Evolutionary conservation across 2,797 vertebrate species (phyloP).

Genomic region (Poeciliopsis presidionis): DNA sequence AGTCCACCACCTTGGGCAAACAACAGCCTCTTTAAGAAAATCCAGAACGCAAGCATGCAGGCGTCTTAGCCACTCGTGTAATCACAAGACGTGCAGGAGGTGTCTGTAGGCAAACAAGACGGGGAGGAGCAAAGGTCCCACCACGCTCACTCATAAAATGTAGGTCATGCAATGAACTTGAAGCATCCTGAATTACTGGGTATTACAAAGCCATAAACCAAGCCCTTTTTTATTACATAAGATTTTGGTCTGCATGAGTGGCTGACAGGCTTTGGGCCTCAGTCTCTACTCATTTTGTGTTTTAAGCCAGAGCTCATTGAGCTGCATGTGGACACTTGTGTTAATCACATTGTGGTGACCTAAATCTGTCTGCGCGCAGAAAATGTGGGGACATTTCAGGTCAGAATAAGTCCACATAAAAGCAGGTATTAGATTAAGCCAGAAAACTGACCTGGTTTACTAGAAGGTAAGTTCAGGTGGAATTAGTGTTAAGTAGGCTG

Average conservation of each 20-base stretch:
- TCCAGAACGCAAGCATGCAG: conserved; percentile 56
- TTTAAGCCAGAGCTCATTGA: conserved; percentile 20
- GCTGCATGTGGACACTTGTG: conserved; percentile 4
- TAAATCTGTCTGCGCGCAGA: conserved; percentile 1
- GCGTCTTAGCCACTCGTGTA: conserved; percentile 47
- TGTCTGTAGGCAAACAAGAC: conserved; percentile 13
- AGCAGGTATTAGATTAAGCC: background rate
- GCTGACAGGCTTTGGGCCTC: conserved; percentile 37
- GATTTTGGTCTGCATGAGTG: conserved; percentile 46
- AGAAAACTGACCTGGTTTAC: background rate
- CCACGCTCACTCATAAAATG: conserved; percentile 29
- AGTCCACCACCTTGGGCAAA: conserved; percentile 59
- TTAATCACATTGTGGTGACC: background rate
- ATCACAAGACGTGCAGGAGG: conserved; percentile 67
- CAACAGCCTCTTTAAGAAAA: conserved; percentile 33
- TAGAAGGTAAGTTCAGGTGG: background rate
- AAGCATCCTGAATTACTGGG: conserved; percentile 31
- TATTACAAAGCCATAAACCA: conserved; percentile 32
- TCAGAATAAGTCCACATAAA: conserved; percentile 1
- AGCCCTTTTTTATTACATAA: conserved; percentile 53
- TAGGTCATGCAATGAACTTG: conserved; percentile 11
- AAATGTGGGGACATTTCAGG: background rate
- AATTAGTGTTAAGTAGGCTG: background rate
- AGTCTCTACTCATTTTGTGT: conserved; percentile 16
- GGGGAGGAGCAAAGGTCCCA: conserved; percentile 11